Base-by-base conservation (phyloP, 2,888 invertebrate species). In the Drosophila buzzatii region DNA sequence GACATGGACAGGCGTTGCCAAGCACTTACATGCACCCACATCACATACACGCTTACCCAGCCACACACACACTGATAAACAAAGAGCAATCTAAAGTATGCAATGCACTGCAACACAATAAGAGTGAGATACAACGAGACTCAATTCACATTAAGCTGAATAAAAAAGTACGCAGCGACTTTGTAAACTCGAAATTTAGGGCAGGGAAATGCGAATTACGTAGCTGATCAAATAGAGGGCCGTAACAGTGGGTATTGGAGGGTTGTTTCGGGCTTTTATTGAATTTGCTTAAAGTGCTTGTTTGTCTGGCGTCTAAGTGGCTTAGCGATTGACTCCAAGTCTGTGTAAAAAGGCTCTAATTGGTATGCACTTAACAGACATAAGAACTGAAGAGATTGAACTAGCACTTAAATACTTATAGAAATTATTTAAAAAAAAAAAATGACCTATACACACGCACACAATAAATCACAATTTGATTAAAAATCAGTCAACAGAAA, bases 251-350 rank as follows among this genome's bases (percentile, higher is more conserved):
- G 35, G 56, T 14, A 16, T 23, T 12, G 7, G 23, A 12, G 37
- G 70, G 49, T 33, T n/a, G 56, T 76, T 76, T 57, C 39, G 31
- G 49, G 76, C 64, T 79, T 75, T 78, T 79, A 78, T 78, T 76
- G 80, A 78, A 78, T 78, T 79, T 76, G 58, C 59, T 52, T 52
- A 69, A 76, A 78, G 76, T 78, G 80, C 72, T 79, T 79, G 76
- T 78, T 78, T 76, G 80, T 65, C 72, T 68, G 69, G 41, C 62
- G 33, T 73, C 70, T 80, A 79, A 79, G 66, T 80, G 73, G 67
- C 56, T 73, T 56, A 47, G 41, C 31, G 45, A 55, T 68, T 51
- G 63, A 51, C 68, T 67, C 27, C 33, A 4, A 63, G 18, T 45
- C 6, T 18, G 14, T 33, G 33, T 35, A 27, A 62, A 62, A 64